Base-by-base conservation (phyloP, 2,113 vertebrate species). In the Gobius niger region DNA sequence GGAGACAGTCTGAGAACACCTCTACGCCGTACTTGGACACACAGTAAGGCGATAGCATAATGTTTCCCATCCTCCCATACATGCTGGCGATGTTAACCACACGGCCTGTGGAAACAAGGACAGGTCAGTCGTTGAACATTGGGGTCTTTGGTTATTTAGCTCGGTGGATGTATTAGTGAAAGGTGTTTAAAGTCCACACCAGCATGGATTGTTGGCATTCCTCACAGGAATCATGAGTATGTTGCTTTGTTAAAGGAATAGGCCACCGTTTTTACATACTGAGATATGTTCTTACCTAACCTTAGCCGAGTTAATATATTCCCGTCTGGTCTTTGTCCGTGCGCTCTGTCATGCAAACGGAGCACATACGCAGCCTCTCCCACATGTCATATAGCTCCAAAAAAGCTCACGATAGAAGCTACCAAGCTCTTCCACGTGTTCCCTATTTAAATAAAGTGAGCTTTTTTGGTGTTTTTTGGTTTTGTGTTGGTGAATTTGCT, bases 1-100 rank as follows among this genome's bases (percentile, higher is more conserved):
- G 80, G 7, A 96, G 92, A 88, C 96, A 96, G 81, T 95, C 94
- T 0, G 94, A 95, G 66, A 96, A 97, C 0, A 92, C 95, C 47
- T 95, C 93, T 67, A 96, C 85, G 6, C 92, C 95, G 0, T 91
- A 94, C 85, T 95, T 96, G n/a, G 95, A 94, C 16, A 97, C 2
- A 0, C 95, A 96, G 80, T 95, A 95, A 0, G 93, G 82, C 0
- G 95, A 96, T 8, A 93, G 92, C 77, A 92, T 75, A 0, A 87
- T 69, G 5, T 91, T 93, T 13, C 34, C 91, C 93, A 95, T 94
- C 65, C 93, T 82, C 0, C 93, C 95, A 24, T 93, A 84, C 90
- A 94, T 93, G 87, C 95, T 95, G 7, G 92, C 82, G 49, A 96
- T 7, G 65, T 95, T 96, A 64, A 97, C 94, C 7, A 96, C 94